These are phyloP conservation scores for Cyprinus carpio DNA, from an alignment of 2,113 vertebrate genomes.

Conservation along the genomic window DNA sequence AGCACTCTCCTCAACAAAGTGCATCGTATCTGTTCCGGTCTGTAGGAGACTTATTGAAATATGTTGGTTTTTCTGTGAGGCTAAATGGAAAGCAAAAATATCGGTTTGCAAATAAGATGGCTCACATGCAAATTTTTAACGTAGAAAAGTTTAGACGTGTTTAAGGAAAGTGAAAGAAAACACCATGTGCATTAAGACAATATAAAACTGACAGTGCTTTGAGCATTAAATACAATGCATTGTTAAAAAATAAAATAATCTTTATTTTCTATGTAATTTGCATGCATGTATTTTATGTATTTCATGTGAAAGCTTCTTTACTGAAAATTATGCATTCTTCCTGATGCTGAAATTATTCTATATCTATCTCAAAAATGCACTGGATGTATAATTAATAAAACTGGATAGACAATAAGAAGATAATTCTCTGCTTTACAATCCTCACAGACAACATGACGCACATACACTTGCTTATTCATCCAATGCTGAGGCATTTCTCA, in stretches of 20 bases:
- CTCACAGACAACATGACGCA: background rate
- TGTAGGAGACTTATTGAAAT: background rate
- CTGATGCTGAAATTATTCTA: background rate
- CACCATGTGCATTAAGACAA: background rate
- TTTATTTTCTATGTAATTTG: background rate
- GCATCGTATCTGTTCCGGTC: background rate
- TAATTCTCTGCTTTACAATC: background rate
- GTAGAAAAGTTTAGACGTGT: background rate
- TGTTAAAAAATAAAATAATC: background rate
- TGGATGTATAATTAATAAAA: background rate
- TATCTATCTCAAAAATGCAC: no score
- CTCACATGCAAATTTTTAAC: background rate
- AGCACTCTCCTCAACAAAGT: background rate
- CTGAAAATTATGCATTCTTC: background rate
- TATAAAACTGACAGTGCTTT: background rate
- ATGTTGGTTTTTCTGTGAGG: background rate
- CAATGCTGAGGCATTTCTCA: background rate
- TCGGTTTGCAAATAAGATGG: background rate
- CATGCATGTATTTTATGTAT: background rate
- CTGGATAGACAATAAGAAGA: background rate
- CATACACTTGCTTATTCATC: background rate
- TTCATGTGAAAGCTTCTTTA: background rate
- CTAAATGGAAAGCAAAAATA: slow-evolving; percentile 12
- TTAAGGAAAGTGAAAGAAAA: background rate
- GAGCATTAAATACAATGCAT: background rate